These are phyloP conservation scores for Endotricha flammealis DNA, from an alignment of 2,888 invertebrate genomes.

Conservation along the genomic window DNA sequence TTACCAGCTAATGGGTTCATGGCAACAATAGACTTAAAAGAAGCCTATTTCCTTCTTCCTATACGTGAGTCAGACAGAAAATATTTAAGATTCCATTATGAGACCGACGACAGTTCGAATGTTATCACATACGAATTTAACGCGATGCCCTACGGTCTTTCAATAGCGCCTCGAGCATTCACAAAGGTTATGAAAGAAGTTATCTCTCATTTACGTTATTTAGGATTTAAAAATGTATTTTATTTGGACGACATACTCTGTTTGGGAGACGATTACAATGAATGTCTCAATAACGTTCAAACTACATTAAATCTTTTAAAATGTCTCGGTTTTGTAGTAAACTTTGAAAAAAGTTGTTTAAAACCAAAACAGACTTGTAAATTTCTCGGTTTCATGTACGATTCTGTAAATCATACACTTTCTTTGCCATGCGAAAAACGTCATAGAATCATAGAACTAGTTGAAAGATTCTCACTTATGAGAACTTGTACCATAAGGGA, in stretches of 20 bases:
- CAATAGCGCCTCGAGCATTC: slow-evolving; percentile 17
- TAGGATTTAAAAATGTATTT: slow-evolving; percentile 14
- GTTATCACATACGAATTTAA: slow-evolving; percentile 14
- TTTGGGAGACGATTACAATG: background rate
- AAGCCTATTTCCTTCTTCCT: slow-evolving; percentile 3
- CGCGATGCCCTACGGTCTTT: slow-evolving; percentile 18
- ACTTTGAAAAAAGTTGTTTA: slow-evolving; percentile 3
- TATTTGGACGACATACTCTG: slow-evolving; percentile 12
- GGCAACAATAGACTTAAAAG: slow-evolving; percentile 13
- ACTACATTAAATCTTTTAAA: slow-evolving; percentile 1
- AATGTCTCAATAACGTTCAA: slow-evolving; percentile 4
- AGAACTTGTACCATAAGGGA: slow-evolving; percentile 6
- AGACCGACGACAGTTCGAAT: background rate
- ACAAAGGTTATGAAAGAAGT: slow-evolving; percentile 19
- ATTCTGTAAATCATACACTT: background rate
- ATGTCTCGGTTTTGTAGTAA: slow-evolving; percentile 9
- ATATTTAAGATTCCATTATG: slow-evolving; percentile 9
- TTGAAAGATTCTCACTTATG: background rate
- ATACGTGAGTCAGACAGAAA: background rate
- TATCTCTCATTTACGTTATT: slow-evolving; percentile 8
- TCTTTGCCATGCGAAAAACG: slow-evolving; percentile 6
- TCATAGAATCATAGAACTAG: background rate
- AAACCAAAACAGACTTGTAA: background rate
- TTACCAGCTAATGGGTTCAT: slow-evolving; percentile 9
- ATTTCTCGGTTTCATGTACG: slow-evolving; percentile 5